Evolutionary conservation across 2,113 vertebrate species (phyloP), one percentile per base, ranked within the genome.

Genomic region (Puffinus mauretanicus): DNA sequence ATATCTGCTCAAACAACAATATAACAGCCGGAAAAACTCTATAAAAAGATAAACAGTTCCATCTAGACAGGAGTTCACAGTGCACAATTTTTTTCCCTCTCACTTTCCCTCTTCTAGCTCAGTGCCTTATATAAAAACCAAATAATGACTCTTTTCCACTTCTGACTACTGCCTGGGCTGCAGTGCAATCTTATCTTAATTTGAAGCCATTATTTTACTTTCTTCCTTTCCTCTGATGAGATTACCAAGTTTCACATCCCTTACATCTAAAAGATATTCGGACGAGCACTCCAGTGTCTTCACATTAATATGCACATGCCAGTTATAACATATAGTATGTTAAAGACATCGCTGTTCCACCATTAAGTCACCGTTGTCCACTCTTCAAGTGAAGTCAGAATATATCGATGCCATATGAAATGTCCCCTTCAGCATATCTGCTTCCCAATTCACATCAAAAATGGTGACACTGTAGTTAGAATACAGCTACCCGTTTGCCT

Each of bases 301-400:
- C 29, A 11, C 58, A 22, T 40, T 27, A 46, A 32, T 6, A 47
- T 4, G 46, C 49, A 36, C 57, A 2, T 5, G 46, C 9, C 64
- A 38, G 21, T 24, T 34, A 5, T 0, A 79, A 46, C 49, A 14
- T 1, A 11, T 0, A 34, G 7, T 1, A 9, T 4, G 36, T 12
- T 27, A n/a, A 32, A 62, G 47, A 29, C 16, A n/a, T 42, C n/a
- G 2, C 3, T 36, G 51, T 13, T 52, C 32, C 55, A 42, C 71
- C 79, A 27, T 3, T 13, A 20, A 7, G 13, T 19, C 44, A 54
- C 82, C 42, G 18, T 0, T 9, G 20, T 29, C 36, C 77, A 18
- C 40, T 0, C 57, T 13, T 29, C 2, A 14, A 13, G 24, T 6
- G 49, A 40, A 77, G 46, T 16, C 54, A 70, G 38, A 38, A 38